Conservation (phyloP, 2,888 invertebrate genomes). For the Athrips mouffetella region DNA sequence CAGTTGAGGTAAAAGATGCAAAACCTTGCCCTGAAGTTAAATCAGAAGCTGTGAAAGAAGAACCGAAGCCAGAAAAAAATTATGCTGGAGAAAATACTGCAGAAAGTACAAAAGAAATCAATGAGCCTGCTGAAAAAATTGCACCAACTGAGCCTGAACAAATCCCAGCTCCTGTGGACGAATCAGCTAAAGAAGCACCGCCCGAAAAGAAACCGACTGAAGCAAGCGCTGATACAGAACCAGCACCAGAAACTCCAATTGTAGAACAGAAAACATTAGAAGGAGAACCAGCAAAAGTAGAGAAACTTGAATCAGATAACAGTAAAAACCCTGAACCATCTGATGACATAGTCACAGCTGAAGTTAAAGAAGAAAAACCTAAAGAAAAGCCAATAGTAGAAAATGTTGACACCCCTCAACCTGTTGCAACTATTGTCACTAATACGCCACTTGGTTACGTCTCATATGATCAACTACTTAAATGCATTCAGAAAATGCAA, state of each 20-base stretch:
- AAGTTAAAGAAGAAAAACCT: conserved; percentile 5
- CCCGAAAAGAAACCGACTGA: not conserved
- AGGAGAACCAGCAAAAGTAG: too few species aligned
- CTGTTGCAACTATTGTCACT: not conserved
- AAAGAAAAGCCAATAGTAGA: conserved; percentile 20
- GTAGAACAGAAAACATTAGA: too few species aligned
- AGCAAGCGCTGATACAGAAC: not conserved
- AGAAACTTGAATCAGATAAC: not conserved
- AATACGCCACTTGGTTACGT: not conserved
- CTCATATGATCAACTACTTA: conserved; percentile 29
- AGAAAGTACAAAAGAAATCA: not conserved
- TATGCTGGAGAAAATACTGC: not conserved
- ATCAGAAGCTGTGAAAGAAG: conserved; percentile 42
- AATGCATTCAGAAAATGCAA: conserved; percentile 50
- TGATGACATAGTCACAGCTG: not conserved
- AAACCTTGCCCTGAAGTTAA: conserved; percentile 44
- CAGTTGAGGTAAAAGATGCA: conserved; percentile 21
- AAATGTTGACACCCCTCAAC: conserved; percentile 11
- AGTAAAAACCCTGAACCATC: not conserved
- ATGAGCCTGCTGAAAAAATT: not conserved
- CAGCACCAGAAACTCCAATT: not conserved
- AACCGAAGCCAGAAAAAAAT: not conserved
- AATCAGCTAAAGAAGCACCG: not conserved
- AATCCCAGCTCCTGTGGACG: not conserved
- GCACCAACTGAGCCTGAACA: not conserved